phyloP scores from a whole-genome alignment of 2,113 vertebrate species.

The Oryzias melastigma region DNA sequence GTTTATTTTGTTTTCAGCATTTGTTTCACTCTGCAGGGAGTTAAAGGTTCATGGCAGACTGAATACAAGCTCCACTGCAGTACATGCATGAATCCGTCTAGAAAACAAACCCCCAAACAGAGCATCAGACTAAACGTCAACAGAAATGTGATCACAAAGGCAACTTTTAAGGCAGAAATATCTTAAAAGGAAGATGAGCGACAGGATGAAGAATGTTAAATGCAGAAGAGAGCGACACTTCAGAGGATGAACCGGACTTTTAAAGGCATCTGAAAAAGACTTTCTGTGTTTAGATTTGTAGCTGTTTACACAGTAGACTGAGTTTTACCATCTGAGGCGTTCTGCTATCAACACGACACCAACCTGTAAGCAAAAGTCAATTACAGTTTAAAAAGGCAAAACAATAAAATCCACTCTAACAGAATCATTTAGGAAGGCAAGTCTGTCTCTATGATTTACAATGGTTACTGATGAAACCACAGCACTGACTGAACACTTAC shows the following conservation, averaged over 20 bases:
- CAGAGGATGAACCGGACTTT: constrained; percentile 18
- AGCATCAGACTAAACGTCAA: constrained; percentile 43
- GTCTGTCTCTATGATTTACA: background rate
- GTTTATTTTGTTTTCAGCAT: constrained; percentile 69
- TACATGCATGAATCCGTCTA: constrained; percentile 70
- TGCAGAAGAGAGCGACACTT: background rate
- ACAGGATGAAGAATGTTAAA: constrained; percentile 21
- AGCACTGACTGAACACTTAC: constrained; percentile 1
- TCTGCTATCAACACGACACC: constrained; percentile 17
- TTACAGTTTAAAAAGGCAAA: constrained; percentile 21
- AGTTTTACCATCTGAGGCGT: constrained; percentile 14
- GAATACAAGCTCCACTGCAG: constrained; percentile 59
- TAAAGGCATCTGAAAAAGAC: constrained; percentile 36
- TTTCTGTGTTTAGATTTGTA: constrained; percentile 15
- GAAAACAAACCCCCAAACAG: constrained; percentile 47
- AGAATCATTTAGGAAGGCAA: constrained; percentile 24
- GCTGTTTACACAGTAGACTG: constrained; percentile 13
- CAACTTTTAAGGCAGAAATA: constrained; percentile 71
- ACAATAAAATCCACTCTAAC: constrained; percentile 22
- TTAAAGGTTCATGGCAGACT: constrained; percentile 59
- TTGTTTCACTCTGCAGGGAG: constrained; percentile 54
- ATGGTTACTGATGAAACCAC: background rate
- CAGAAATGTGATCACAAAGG: constrained; percentile 47
- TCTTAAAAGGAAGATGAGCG: constrained; percentile 32
- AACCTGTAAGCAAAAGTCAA: constrained; percentile 4